A percentile compares a stretch with the other conserved stretches of the same genome.
Conservation (phyloP, 2,888 invertebrate genomes). For the Cacoxenus indagator region DNA sequence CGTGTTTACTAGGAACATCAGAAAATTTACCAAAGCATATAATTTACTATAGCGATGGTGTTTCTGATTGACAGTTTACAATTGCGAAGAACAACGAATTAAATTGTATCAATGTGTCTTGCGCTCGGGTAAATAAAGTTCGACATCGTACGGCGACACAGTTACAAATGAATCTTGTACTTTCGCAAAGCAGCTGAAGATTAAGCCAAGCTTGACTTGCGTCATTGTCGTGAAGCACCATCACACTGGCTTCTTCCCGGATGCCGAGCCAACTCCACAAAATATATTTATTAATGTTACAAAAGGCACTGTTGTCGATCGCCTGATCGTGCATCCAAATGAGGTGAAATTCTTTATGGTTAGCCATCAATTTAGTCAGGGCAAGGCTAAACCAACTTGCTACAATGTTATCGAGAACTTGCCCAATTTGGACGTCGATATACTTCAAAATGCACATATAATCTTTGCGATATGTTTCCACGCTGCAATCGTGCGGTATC, state of each 20-base stretch:
- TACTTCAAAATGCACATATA: conserved; percentile 85
- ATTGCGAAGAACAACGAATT: conserved; percentile 75
- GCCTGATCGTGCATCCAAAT: conserved; percentile 85
- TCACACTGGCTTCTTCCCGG: conserved; percentile 82
- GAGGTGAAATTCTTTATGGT: conserved; percentile 92
- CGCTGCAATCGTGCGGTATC: conserved; percentile 87
- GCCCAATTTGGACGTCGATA: conserved; percentile 77
- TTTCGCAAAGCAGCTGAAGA: conserved; percentile 52
- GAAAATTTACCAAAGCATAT: conserved; percentile 72
- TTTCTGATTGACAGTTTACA: conserved; percentile 87
- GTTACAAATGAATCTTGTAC: background rate
- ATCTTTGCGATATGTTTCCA: conserved; percentile 87
- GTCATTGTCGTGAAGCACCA: conserved; percentile 97
- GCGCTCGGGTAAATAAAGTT: conserved; percentile 70
- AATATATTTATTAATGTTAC: conserved; percentile 81
- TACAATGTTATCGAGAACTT: conserved; percentile 90
- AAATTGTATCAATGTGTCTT: conserved; percentile 81
- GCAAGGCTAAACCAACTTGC: conserved; percentile 88
- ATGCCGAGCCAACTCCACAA: conserved; percentile 50
- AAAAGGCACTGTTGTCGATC: conserved; percentile 91
- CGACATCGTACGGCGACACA: background rate
- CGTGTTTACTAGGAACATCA: conserved; percentile 73
- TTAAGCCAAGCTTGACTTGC: conserved; percentile 85
- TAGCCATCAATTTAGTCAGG: conserved; percentile 79
- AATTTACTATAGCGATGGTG: conserved; percentile 87